These are phyloP conservation scores for Achatina immaculata DNA, from an alignment of 1,140 invertebrate species.

Conservation along the genomic window DNA sequence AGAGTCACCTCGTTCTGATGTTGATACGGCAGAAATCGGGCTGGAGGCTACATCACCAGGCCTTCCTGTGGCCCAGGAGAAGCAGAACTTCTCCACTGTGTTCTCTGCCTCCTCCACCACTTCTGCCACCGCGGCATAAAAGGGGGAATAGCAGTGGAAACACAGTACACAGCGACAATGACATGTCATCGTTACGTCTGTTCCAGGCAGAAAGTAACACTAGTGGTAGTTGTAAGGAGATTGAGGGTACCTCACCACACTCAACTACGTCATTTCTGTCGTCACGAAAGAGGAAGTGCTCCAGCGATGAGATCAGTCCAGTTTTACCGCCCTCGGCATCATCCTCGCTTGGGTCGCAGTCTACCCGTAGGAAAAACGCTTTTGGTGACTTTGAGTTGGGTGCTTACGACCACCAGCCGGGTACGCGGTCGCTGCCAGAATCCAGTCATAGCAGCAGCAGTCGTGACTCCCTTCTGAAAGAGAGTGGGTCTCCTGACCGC, in stretches of 20 bases:
- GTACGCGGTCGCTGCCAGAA: too few relatives aligned
- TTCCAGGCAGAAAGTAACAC: background rate
- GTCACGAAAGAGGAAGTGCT: background rate
- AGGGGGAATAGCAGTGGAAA: background rate
- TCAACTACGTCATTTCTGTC: background rate
- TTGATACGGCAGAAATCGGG: constrained; percentile 30
- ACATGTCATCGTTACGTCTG: background rate
- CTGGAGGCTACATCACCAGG: constrained; percentile 33
- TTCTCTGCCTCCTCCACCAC: background rate
- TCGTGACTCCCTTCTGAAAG: too few relatives aligned
- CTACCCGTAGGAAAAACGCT: too few relatives aligned
- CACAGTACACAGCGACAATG: background rate
- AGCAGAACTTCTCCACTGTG: background rate
- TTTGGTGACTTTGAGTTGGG: too few relatives aligned
- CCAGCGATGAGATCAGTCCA: background rate
- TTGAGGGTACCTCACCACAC: background rate
- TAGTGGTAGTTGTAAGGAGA: background rate
- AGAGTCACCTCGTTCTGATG: background rate
- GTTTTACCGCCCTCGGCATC: background rate
- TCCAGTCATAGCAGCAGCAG: too few relatives aligned
- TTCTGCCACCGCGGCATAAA: background rate
- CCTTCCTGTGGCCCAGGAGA: constrained; percentile 30
- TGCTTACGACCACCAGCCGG: too few relatives aligned
- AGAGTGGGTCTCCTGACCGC: too few relatives aligned
- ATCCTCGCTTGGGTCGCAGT: too few relatives aligned